Conservation (phyloP, 2,797 vertebrate species). For the Lagodon rhomboides region DNA sequence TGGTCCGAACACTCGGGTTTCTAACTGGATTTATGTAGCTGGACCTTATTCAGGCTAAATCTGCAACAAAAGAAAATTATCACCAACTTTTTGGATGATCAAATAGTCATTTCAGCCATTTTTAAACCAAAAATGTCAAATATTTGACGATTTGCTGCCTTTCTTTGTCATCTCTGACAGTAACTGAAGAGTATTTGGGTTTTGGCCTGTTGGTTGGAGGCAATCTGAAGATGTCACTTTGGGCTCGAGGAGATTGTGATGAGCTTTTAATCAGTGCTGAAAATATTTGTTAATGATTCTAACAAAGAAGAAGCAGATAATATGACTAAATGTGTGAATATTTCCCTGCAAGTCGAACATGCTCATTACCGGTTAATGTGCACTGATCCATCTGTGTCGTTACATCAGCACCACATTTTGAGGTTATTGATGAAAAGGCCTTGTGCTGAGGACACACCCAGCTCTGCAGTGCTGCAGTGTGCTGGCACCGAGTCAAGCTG, state of each 20-base stretch:
- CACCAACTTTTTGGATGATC: no score
- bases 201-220: no score
- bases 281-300: no score
- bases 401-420: conserved; percentile 20
- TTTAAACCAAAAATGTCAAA: no score
- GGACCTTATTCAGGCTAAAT: neutral
- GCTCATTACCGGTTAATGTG: neutral
- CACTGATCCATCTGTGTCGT: neutral
- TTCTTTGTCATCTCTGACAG: no score
- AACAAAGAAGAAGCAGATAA: neutral
- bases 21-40: neutral
- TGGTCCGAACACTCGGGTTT: neutral
- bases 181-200: no score
- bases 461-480: conserved; percentile 73
- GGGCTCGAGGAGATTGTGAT: no score
- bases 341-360: neutral
- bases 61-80: no score
- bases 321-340: neutral
- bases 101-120: no score
- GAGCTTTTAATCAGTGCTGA: no score
- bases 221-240: no score
- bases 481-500: conserved; percentile 68
- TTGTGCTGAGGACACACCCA: conserved; percentile 60
- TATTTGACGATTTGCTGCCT: no score
- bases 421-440: conserved; percentile 19